phyloP scores from a whole-genome alignment of 2,888 invertebrate genomes.

The Hemaris fuciformis region DNA sequence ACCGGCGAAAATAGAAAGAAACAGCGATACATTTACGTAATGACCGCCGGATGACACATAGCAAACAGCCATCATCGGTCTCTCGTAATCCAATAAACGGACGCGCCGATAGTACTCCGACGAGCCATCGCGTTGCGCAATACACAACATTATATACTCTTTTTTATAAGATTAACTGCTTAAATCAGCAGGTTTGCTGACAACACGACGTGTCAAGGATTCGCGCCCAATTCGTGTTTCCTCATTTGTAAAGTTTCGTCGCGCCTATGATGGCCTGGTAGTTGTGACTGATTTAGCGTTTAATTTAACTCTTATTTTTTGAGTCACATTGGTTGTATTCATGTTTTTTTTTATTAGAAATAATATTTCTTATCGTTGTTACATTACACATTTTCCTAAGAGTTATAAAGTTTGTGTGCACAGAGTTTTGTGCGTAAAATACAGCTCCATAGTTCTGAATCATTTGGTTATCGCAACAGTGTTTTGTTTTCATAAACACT shows the following conservation, averaged over 20 bases:
- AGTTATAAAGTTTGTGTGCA: conserved; percentile 10
- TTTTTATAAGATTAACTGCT: conserved; percentile 44
- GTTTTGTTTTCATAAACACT: conserved; percentile 44
- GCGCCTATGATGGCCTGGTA: background rate
- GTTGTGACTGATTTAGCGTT: background rate
- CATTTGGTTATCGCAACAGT: conserved; percentile 25
- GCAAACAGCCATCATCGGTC: conserved; percentile 30
- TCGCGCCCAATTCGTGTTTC: background rate
- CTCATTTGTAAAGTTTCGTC: background rate
- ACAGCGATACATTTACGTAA: conserved; percentile 32
- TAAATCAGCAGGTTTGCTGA: conserved; percentile 21
- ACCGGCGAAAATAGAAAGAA: conserved; percentile 20
- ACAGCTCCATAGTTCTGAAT: background rate
- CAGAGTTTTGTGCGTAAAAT: conserved; percentile 26
- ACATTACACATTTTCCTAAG: too few species aligned
- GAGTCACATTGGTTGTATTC: too few species aligned
- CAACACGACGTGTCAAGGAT: conserved; percentile 28
- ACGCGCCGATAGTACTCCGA: conserved; percentile 16
- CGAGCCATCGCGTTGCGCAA: conserved; percentile 12
- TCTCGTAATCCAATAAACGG: conserved; percentile 52
- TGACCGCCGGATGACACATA: conserved; percentile 31
- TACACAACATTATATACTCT: conserved; percentile 29
- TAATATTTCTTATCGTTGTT: background rate
- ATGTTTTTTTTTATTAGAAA: too few species aligned
- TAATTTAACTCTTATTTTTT: background rate